Conservation (phyloP, 1,140 invertebrate genomes). For the Procambarus virginalis region DNA sequence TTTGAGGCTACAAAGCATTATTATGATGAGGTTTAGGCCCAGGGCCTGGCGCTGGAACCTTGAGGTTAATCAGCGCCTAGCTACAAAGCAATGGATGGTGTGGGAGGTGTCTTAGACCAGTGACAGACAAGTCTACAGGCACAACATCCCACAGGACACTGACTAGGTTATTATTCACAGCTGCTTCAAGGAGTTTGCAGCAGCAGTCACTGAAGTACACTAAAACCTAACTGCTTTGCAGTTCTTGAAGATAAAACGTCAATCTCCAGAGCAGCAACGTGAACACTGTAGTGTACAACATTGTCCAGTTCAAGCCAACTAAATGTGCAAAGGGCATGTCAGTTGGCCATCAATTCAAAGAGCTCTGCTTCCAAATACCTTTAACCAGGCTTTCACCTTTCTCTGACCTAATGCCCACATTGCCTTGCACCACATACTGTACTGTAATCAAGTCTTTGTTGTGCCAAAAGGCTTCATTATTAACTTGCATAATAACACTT, state of each 20-base stretch:
- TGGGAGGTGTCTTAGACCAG: slow-evolving; percentile 36
- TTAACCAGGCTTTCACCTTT: slow-evolving; percentile 1
- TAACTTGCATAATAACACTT: slow-evolving; percentile 15
- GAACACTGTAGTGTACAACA: slow-evolving; percentile 34
- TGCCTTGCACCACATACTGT: slow-evolving; percentile 35
- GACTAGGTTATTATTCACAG: slow-evolving; percentile 61
- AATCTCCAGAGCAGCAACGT: slow-evolving; percentile 55
- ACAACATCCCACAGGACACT: slow-evolving; percentile 57
- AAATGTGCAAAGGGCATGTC: slow-evolving; percentile 48
- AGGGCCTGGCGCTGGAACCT: too few relatives aligned
- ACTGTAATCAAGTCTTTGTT: slow-evolving; percentile 22
- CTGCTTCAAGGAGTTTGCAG: slow-evolving; percentile 53
- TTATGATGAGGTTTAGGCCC: too few relatives aligned
- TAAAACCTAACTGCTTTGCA: slow-evolving; percentile 53
- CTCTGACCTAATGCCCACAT: slow-evolving; percentile 42
- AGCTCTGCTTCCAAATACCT: neutral
- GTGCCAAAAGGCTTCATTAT: slow-evolving; percentile 16
- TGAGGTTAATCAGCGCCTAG: neutral
- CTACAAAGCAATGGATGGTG: slow-evolving; percentile 60
- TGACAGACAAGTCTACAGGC: slow-evolving; percentile 34
- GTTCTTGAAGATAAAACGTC: slow-evolving; percentile 43
- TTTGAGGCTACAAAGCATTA: neutral
- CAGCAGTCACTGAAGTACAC: slow-evolving; percentile 57
- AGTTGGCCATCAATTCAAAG: slow-evolving; percentile 21
- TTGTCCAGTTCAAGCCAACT: slow-evolving; percentile 46